Percentiles rank a stretch among this genome's conserved stretches.
phyloP scores from a whole-genome alignment of 2,888 invertebrate genomes.

The Stenoptilia bipunctidactyla region DNA sequence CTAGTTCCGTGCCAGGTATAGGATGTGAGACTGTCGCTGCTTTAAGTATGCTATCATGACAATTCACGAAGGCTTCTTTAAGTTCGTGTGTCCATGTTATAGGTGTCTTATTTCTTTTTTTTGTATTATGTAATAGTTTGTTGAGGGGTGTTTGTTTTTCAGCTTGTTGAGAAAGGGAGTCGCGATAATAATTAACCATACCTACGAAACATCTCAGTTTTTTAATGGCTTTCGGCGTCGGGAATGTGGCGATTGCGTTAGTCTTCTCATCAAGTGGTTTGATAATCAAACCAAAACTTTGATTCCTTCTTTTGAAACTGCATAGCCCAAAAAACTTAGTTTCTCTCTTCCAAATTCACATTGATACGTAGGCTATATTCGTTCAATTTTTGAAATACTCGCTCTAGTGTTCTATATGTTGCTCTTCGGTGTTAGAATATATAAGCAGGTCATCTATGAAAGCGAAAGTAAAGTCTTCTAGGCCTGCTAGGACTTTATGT shows the following conservation, averaged over 20 bases:
- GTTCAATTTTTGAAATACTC: conserved; percentile 8
- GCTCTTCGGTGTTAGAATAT: conserved; percentile 4
- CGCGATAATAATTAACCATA: conserved; percentile 17
- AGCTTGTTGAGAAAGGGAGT: conserved; percentile 11
- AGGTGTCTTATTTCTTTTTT: conserved; percentile 15
- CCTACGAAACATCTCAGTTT: conserved; percentile 15
- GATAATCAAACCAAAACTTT: no score
- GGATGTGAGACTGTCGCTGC: conserved; percentile 10
- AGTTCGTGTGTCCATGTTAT: conserved; percentile 11
- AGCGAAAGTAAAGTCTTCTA: conserved; percentile 6
- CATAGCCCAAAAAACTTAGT: conserved; percentile 12
- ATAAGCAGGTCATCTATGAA: background rate
- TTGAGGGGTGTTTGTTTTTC: conserved; percentile 11
- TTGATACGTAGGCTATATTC: conserved; percentile 13
- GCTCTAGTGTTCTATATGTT: conserved; percentile 8
- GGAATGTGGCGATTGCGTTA: conserved; percentile 9
- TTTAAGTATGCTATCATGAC: conserved; percentile 10
- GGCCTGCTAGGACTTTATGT: background rate
- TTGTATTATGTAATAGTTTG: conserved; percentile 13
- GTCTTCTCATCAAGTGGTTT: conserved; percentile 7
- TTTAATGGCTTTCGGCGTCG: conserved; percentile 8
- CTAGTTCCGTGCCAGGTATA: conserved; percentile 3
- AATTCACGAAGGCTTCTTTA: conserved; percentile 12
- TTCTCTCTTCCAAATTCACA: conserved; percentile 11
- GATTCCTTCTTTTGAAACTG: conserved; percentile 10